phyloP scores from a whole-genome alignment of 2,888 invertebrate species.

The Chironomus riparius region DNA sequence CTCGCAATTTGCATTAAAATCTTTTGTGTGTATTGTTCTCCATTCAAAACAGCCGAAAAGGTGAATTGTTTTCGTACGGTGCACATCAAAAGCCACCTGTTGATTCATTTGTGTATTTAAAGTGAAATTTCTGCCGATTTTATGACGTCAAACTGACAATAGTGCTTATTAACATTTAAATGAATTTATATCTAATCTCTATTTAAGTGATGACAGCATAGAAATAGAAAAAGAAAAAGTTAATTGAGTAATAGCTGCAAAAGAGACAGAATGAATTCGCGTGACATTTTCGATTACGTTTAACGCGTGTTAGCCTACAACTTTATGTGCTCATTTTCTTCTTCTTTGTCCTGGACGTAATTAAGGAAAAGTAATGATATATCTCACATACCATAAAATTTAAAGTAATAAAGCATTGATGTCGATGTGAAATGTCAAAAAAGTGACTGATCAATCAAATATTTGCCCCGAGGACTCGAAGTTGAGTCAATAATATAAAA shows the following conservation, averaged over 20 bases:
- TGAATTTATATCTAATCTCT: background rate
- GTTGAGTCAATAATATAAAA: background rate
- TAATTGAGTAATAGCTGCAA: background rate
- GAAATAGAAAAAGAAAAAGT: no score
- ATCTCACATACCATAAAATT: background rate
- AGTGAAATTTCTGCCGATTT: background rate
- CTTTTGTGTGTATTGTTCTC: background rate
- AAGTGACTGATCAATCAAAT: background rate
- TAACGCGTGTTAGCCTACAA: no score
- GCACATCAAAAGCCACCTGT: background rate
- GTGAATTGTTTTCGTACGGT: background rate
- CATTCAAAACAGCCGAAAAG: no score
- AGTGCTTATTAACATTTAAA: background rate
- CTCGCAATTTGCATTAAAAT: constrained; percentile 6
- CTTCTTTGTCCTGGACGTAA: background rate
- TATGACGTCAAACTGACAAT: background rate
- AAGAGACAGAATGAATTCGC: background rate
- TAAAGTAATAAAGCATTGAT: background rate
- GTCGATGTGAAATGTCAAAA: background rate
- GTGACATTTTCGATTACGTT: background rate
- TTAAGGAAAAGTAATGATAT: no score
- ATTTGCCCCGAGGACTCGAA: background rate
- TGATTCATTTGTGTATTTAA: background rate
- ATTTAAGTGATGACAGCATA: background rate
- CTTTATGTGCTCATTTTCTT: background rate